Percentiles rank a stretch among this genome's conserved stretches.
These are phyloP conservation scores for Cataglyphis hispanica DNA, from an alignment of 1,140 invertebrate species.

Conservation along the genomic window DNA sequence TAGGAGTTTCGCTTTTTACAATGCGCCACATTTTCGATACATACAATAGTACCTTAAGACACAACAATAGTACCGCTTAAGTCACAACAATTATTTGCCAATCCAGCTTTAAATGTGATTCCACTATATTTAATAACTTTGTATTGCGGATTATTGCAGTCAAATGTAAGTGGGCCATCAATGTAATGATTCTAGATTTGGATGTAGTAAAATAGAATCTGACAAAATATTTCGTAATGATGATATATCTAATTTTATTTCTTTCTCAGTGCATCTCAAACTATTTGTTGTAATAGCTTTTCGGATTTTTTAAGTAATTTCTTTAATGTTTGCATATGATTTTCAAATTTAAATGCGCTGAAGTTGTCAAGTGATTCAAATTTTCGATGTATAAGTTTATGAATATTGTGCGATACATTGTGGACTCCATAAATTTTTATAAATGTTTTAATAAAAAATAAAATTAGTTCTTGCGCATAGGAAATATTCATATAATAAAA, in stretches of 20 bases:
- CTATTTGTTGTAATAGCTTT: neutral
- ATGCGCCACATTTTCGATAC: neutral
- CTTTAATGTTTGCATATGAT: neutral
- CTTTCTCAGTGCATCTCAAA: neutral
- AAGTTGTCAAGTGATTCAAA: neutral
- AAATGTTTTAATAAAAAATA: neutral
- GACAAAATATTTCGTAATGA: neutral
- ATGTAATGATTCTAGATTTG: neutral
- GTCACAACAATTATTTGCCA: neutral
- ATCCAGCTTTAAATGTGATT: no score
- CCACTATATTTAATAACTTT: neutral
- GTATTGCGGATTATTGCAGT: neutral
- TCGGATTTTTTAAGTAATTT: neutral
- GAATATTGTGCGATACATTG: neutral
- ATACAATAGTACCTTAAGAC: neutral
- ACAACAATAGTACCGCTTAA: neutral
- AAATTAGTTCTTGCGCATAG: neutral
- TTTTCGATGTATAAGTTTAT: neutral
- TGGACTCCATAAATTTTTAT: neutral
- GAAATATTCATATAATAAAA: neutral
- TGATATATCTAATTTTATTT: neutral
- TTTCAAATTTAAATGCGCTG: conserved; percentile 13
- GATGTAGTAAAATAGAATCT: neutral
- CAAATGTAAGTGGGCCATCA: neutral
- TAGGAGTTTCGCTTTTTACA: neutral